phyloP scores from a whole-genome alignment of 2,888 invertebrate species.

The Pachymerium ferrugineum region DNA sequence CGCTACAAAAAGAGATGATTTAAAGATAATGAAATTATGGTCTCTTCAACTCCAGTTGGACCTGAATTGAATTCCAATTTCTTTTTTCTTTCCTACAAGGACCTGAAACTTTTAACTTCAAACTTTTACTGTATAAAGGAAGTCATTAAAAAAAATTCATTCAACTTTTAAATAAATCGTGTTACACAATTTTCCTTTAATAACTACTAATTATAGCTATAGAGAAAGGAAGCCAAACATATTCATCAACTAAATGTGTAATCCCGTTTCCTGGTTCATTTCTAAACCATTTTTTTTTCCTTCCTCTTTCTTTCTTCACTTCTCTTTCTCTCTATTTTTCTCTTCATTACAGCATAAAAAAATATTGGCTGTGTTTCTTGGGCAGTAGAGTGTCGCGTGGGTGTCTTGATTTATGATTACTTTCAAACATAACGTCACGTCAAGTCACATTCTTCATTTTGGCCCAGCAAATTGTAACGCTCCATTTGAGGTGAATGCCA shows the following conservation, averaged over 20 bases:
- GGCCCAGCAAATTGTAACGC: slow-evolving; percentile 17
- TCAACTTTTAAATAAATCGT: background rate
- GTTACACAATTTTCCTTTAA: background rate
- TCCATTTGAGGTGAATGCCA: slow-evolving; percentile 17
- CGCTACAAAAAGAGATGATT: no score
- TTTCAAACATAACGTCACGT: slow-evolving; percentile 18
- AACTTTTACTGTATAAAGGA: no score
- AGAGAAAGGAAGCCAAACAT: background rate
- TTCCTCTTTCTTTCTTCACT: background rate
- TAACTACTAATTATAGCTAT: background rate
- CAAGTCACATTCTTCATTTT: slow-evolving; percentile 15
- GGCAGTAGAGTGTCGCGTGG: background rate
- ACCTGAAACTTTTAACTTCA: no score
- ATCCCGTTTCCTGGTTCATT: slow-evolving; percentile 5
- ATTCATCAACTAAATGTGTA: background rate
- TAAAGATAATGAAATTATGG: no score
- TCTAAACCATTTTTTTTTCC: background rate
- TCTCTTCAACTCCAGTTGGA: no score
- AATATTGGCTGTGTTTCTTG: slow-evolving; percentile 9
- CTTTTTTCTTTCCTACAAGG: no score
- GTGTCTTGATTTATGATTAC: slow-evolving; percentile 9
- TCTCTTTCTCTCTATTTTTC: background rate
- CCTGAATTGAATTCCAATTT: no score
- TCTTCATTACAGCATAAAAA: slow-evolving; percentile 1
- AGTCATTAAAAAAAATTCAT: no score